These are phyloP conservation scores for Valencia hispanica DNA, from an alignment of 2,797 vertebrate genomes.

Conservation along the genomic window DNA sequence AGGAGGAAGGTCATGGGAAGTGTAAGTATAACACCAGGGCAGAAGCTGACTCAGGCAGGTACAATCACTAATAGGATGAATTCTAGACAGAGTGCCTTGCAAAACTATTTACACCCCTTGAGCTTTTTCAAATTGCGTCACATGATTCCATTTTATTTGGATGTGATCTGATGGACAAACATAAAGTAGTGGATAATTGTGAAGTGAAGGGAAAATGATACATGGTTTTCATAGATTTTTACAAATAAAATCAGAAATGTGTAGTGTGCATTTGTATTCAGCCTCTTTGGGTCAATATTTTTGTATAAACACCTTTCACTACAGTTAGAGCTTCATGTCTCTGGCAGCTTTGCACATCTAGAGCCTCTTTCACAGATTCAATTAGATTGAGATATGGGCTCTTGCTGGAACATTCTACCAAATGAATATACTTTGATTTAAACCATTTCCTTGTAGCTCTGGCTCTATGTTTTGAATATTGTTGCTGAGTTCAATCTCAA, in stretches of 20 bases:
- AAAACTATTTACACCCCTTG: not conserved
- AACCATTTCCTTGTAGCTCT: too few relatives aligned
- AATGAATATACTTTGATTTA: not conserved
- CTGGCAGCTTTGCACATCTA: not conserved
- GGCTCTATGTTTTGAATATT: not conserved
- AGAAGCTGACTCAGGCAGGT: constrained; percentile 34
- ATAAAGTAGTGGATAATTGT: not conserved
- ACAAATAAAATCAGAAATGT: not conserved
- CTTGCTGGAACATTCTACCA: not conserved
- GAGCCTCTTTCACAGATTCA: not conserved
- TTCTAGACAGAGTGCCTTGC: not conserved
- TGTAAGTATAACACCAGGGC: constrained; percentile 25
- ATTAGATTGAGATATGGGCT: not conserved
- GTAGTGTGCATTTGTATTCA: too few relatives aligned
- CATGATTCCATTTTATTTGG: not conserved
- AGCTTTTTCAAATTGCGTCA: not conserved
- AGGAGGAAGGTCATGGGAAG: constrained; percentile 63
- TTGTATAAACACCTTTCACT: not conserved
- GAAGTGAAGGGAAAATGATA: not conserved
- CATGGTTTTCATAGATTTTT: not conserved
- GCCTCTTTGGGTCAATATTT: not conserved
- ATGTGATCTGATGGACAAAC: not conserved
- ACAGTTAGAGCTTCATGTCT: not conserved
- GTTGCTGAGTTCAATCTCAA: too few relatives aligned
- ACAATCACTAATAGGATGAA: constrained; percentile 11